phyloP scores from a whole-genome alignment of 1,140 invertebrate species.

The Philaenus spumarius region DNA sequence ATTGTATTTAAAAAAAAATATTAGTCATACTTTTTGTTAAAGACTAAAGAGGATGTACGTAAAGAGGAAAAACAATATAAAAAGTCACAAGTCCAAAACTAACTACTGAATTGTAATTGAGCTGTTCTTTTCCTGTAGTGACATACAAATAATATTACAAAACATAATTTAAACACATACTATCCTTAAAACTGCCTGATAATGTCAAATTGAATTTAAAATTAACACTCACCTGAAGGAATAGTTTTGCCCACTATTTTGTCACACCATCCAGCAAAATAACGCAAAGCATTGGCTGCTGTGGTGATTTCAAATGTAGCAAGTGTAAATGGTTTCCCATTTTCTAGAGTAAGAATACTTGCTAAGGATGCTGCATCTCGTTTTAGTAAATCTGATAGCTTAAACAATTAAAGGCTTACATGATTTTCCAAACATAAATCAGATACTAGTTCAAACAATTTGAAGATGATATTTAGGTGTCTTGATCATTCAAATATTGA shows the following conservation, averaged over 20 bases:
- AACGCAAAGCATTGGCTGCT: slow-evolving; percentile 58
- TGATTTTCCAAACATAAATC: slow-evolving; percentile 3
- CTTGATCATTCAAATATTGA: background rate
- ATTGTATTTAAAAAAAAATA: too few relatives aligned
- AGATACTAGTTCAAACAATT: background rate
- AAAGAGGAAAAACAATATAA: too few relatives aligned
- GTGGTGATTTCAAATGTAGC: slow-evolving; percentile 59
- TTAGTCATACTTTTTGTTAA: too few relatives aligned
- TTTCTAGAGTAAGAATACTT: slow-evolving; percentile 74
- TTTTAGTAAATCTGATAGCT: slow-evolving; percentile 71
- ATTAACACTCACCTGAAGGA: slow-evolving; percentile 55
- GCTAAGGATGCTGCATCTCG: slow-evolving; percentile 64
- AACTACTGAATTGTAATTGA: too few relatives aligned
- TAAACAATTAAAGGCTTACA: slow-evolving; percentile 13
- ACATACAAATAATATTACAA: too few relatives aligned
- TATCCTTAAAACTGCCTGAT: too few relatives aligned
- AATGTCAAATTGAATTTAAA: too few relatives aligned
- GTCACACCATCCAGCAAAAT: slow-evolving; percentile 88
- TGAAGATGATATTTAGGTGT: background rate
- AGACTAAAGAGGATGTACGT: too few relatives aligned
- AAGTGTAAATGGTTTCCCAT: slow-evolving; percentile 73
- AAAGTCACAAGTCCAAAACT: too few relatives aligned
- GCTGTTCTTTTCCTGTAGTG: too few relatives aligned
- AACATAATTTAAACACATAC: too few relatives aligned
- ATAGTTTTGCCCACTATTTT: slow-evolving; percentile 88